Base-by-base conservation (phyloP, 2,888 invertebrate genomes). In the Adelphocoris suturalis region DNA sequence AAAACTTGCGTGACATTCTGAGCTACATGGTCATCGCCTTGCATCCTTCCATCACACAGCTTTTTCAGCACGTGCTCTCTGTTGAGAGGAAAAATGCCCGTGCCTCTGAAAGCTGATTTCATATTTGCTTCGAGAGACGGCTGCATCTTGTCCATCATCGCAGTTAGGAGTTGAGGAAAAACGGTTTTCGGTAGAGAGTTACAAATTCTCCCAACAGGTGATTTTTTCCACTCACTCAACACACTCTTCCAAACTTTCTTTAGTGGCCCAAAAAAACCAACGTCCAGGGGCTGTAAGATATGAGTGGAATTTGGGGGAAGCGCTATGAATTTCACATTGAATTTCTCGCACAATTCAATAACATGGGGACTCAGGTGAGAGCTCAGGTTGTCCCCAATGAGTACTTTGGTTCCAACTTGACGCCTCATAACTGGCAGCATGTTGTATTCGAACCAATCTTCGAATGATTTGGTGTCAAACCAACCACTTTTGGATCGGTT, bases 341-440 rank as follows among this genome's bases (percentile, higher is more conserved):
- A 14, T 23, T 16, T 16, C 28, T 86, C 46, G 23, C 86, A 86
- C 13, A 86, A 16, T 5, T 16, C 16, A 23, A 86, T 14, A 75
- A 90, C 89, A 28, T 90, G 68, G 1, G 90, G n/a, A 81, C 89
- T 91, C 0, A 92, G 19, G 84, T 91, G 91, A 14, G 91, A 91
- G 19, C 87, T 52, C n/a, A 91, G 46, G 47, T 91, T 91, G 23
- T 91, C 91, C 47, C 91, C 91, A 37, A 91, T 91, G 27, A 76
- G 23, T 0, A 76, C 76, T 76, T 91, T 82, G n/a, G n/a, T n/a
- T n/a, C n/a, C n/a, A n/a, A n/a, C n/a, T n/a, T n/a, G n/a, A n/a
- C n/a, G n/a, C n/a, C n/a, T n/a, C n/a, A n/a, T n/a, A n/a, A n/a
- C n/a, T n/a, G n/a, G n/a, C n/a, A n/a, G n/a, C n/a, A n/a, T n/a